phyloP scores from a whole-genome alignment of 2,888 invertebrate species.

The Dorcus hopei region DNA sequence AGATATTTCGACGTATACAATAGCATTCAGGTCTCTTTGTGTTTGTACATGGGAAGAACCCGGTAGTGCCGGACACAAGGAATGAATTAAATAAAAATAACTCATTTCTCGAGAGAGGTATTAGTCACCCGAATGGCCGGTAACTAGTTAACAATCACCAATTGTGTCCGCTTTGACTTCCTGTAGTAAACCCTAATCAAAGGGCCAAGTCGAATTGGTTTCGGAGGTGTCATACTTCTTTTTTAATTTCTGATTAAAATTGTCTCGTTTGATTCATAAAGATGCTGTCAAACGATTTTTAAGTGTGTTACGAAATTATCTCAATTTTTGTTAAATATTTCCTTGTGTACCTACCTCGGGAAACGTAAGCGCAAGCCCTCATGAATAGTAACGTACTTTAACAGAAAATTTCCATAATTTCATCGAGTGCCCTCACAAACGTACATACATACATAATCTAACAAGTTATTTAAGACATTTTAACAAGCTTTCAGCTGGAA shows the following conservation, averaged over 20 bases:
- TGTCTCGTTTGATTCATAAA: too few relatives aligned
- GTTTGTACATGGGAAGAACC: constrained; percentile 4
- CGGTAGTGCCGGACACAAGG: constrained; percentile 5
- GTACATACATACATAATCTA: background rate
- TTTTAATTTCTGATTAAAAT: background rate
- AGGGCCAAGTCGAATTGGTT: background rate
- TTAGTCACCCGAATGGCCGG: constrained; percentile 2
- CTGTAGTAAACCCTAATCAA: constrained; percentile 5
- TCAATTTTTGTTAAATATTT: too few relatives aligned
- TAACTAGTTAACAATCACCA: constrained; percentile 6
- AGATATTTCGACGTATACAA: too few relatives aligned
- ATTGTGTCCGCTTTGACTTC: constrained; percentile 1
- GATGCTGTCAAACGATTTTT: too few relatives aligned
- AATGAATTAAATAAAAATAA: constrained; percentile 7
- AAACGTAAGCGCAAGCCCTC: too few relatives aligned
- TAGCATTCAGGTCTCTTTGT: background rate
- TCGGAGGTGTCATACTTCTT: background rate
- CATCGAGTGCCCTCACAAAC: background rate
- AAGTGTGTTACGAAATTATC: too few relatives aligned
- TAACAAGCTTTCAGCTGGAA: background rate
- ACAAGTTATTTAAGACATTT: constrained; percentile 1
- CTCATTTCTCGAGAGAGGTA: background rate
- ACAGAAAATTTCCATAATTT: background rate
- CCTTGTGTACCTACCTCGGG: too few relatives aligned
- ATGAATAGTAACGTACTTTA: too few relatives aligned